phyloP scores from a whole-genome alignment of 2,797 vertebrate species.

The Coreius guichenoti region DNA sequence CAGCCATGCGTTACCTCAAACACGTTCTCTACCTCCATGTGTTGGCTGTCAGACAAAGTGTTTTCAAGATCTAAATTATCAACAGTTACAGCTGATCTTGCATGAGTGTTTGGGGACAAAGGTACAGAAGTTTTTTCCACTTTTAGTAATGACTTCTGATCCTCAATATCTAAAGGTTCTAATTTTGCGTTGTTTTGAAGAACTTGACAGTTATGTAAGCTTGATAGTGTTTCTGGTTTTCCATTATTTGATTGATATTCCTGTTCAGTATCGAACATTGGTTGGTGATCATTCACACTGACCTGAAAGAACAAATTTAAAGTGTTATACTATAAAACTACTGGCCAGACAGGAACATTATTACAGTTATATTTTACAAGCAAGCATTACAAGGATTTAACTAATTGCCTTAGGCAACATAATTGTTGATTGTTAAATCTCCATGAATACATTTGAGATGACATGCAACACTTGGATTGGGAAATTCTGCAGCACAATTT shows the following conservation, averaged over 20 bases:
- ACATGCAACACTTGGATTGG: not conserved
- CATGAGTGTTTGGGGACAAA: not conserved
- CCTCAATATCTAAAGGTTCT: not conserved
- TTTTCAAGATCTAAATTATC: not conserved
- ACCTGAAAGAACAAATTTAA: conserved; percentile 23
- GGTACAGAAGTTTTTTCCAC: not conserved
- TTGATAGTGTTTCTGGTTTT: not conserved
- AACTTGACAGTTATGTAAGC: not conserved
- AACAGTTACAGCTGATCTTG: not conserved
- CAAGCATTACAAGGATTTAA: not conserved
- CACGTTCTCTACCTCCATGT: conserved; percentile 42
- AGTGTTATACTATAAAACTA: not conserved
- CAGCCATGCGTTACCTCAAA: conserved; percentile 10
- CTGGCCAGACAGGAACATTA: not conserved
- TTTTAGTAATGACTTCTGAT: conserved; percentile 2
- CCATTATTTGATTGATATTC: not conserved
- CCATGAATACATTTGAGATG: not conserved
- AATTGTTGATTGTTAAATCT: not conserved
- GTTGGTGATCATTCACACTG: not conserved
- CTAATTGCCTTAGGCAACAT: not conserved
- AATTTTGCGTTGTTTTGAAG: conserved; percentile 1
- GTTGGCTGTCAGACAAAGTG: conserved; percentile 26
- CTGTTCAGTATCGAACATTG: not conserved
- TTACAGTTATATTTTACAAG: not conserved
- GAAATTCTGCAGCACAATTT: not conserved